Conservation (phyloP, 1,140 invertebrate species). For the Trinorchestia longiramus region DNA sequence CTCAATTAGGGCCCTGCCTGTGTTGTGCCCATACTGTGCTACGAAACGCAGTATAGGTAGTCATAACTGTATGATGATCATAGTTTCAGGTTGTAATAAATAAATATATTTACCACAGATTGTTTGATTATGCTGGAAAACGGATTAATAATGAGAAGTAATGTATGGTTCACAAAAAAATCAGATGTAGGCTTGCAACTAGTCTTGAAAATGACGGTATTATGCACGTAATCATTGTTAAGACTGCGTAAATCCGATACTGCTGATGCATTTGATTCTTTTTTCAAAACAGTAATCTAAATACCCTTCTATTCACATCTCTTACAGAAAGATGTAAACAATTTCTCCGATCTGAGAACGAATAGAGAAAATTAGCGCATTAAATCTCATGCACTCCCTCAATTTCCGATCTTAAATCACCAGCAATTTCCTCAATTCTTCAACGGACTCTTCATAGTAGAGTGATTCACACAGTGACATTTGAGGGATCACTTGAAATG, state of each 20-base stretch:
- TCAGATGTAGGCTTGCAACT: no score
- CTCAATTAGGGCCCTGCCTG: neutral
- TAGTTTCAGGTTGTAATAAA: no score
- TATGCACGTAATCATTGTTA: no score
- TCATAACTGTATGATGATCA: no score
- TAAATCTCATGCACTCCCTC: neutral
- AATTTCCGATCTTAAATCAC: neutral
- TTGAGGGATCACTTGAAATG: constrained; percentile 12
- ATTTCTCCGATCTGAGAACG: neutral
- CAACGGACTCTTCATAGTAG: neutral
- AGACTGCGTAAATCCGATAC: neutral
- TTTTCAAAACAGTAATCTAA: neutral
- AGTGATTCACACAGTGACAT: constrained; percentile 11
- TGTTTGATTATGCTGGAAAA: no score
- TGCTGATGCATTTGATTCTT: neutral
- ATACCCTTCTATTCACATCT: neutral
- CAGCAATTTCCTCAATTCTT: neutral
- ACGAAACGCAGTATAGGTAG: neutral
- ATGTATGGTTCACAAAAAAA: no score
- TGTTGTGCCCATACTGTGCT: neutral
- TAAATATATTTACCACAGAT: no score
- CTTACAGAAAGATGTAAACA: neutral
- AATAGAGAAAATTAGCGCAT: neutral
- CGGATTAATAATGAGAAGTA: no score
- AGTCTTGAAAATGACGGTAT: no score